Base-by-base conservation (phyloP, 1,140 invertebrate species). In the Bombus terrestris region DNA sequence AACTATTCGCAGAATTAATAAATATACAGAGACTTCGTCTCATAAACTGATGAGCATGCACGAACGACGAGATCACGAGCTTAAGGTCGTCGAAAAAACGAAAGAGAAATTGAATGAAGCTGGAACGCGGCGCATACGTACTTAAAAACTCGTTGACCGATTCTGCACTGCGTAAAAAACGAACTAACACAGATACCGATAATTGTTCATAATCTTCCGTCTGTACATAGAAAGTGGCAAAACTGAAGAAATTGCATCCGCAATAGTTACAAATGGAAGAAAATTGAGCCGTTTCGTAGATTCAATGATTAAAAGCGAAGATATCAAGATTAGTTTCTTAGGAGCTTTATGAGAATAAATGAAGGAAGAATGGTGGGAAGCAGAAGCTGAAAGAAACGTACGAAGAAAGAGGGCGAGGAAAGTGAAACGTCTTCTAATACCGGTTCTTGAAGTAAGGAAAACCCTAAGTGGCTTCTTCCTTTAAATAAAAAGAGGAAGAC, bases 61-160 rank as follows among this genome's bases (percentile, higher is more conserved):
- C 10, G 35, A n/a, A 32, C 43, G 25, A 32, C 3, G 10, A 28
- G 22, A 82, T 10, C 39, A n/a, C 12, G 41, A 71, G 74, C 47
- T 77, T 83, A 78, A 78, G 35, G 25, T 71, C 13, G n/a, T n/a
- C 35, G 57, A 69, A 53, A 64, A 62, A 80, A 64, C n/a, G 18
- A 74, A 39, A n/a, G 76, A 73, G 57, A 71, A 81, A 81, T 57
- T 69, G 22, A 15, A 78, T 35, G 64, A 28, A 53, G 39, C 12
- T 62, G 43, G n/a, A 35, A 53, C 66, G 5, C 72, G 41, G 25
- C 32, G 32, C 5, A 35, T 35, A 25, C 10, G 2, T 13, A 57
- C 25, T n/a, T 64, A 9, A 39, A 41, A 41, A 62, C 37, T n/a
- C 35, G 57, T 18, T 28, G 47, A 10, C 18, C 10, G 35, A 25